Evolutionary conservation across 2,888 invertebrate species (phyloP).

Genomic region (Panzeria rudis): DNA sequence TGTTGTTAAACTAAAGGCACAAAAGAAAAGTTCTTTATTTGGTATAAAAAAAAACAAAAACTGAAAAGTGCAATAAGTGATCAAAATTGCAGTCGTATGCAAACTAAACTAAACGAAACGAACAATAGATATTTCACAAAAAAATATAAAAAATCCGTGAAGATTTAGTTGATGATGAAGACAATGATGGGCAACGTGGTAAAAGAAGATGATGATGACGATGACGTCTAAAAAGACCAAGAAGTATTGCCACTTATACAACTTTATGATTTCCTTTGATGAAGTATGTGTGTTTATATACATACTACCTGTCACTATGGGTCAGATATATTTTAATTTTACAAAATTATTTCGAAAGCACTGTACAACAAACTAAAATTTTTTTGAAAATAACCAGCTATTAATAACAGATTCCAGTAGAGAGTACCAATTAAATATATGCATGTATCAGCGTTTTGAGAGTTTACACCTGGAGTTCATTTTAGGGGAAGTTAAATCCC

Average conservation of each 20-base stretch:
- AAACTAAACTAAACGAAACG: constrained; percentile 56
- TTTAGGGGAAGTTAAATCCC: no score
- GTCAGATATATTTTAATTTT: neutral
- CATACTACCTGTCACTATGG: constrained; percentile 28
- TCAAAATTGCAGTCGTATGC: constrained; percentile 60
- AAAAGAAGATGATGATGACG: constrained; percentile 36
- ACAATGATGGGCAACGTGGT: constrained; percentile 49
- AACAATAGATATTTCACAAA: constrained; percentile 55
- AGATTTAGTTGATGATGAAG: constrained; percentile 65
- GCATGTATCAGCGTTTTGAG: no score
- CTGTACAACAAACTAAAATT: no score
- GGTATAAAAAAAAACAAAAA: neutral
- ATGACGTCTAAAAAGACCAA: constrained; percentile 42
- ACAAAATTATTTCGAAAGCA: no score
- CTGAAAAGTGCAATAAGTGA: constrained; percentile 40
- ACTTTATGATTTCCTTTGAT: constrained; percentile 32
- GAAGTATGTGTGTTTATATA: constrained; percentile 2
- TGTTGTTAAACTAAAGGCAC: constrained; percentile 5
- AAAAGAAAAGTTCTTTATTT: constrained; percentile 48
- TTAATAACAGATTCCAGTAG: no score
- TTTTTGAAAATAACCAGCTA: no score
- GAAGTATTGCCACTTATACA: constrained; percentile 62
- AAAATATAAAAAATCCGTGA: constrained; percentile 50
- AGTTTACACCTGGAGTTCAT: no score
- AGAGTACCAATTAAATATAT: no score